Base-by-base conservation (phyloP, 2,113 vertebrate species). In the Sander lucioperca region DNA sequence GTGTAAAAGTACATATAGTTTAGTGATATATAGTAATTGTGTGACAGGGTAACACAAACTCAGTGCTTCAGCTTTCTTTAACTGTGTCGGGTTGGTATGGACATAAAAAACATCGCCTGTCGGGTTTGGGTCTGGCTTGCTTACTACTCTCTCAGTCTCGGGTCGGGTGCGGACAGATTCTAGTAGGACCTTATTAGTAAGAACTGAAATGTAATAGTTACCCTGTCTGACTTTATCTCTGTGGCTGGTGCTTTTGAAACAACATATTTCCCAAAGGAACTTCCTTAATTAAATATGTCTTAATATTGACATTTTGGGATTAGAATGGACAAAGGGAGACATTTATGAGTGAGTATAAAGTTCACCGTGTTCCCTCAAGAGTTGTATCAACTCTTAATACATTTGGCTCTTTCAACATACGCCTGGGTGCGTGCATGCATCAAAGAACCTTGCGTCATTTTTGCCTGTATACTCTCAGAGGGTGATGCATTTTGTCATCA, bases 281-380 rank as follows among this genome's bases (percentile, higher is more conserved):
- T 57, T 33, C 59, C 18, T 54, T 57, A 57, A 15, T 33, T 36
- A 71, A 57, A 36, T 39, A 36, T 84, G 43, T 86, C 27, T 67
- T 36, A 56, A 36, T 73, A 13, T 43, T 30, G 19, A 54, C 25
- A 64, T 45, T n/a, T 68, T 51, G 2, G 13, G 14, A 61, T 21
- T 50, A 27, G 16, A 36, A 16, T 48, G n/a, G 12, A 53, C 25
- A 43, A 47, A 45, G 11, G 3, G 18, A 36, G 33, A 73, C 3
- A 1, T 45, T 50, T 66, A 27, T 68, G 63, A 72, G 14, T 63
- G 6, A 69, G 5, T 69, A 21, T 50, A 85, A 75, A 72, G 45
- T 57, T 62, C 1, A 58, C 5, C 14, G 27, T 54, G 58, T 79
- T 77, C 53, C 33, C 10, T 62, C 1, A 47, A 57, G n/a, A 82